phyloP scores from a whole-genome alignment of 1,140 invertebrate species.

The Drosophila sproati region DNA sequence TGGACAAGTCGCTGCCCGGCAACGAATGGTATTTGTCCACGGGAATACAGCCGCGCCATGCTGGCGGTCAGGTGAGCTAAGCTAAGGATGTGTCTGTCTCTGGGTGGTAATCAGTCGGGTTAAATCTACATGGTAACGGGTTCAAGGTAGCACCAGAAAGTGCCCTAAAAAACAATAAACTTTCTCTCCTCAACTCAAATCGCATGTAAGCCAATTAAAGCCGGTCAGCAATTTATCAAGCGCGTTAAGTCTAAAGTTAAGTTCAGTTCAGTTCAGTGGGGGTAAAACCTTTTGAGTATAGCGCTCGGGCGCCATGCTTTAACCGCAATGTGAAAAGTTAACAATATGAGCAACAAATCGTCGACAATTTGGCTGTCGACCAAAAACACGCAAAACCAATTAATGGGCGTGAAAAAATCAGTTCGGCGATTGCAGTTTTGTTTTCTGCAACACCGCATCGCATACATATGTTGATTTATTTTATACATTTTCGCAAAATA shows the following conservation, averaged over 20 bases:
- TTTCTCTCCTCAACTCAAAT: slow-evolving; percentile 57
- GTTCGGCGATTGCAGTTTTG: slow-evolving; percentile 66
- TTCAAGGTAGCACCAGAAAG: slow-evolving; percentile 45
- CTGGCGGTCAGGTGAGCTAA: slow-evolving; percentile 68
- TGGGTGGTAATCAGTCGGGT: slow-evolving; percentile 53
- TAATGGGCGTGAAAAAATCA: slow-evolving; percentile 81
- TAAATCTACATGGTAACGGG: slow-evolving; percentile 6
- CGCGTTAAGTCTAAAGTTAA: slow-evolving; percentile 20
- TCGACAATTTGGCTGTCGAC: slow-evolving; percentile 78
- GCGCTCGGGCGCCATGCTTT: slow-evolving; percentile 51
- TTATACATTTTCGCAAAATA: slow-evolving; percentile 62
- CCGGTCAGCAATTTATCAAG: slow-evolving; percentile 48
- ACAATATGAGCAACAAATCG: slow-evolving; percentile 65
- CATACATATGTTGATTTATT: slow-evolving; percentile 75
- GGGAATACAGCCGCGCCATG: slow-evolving; percentile 73
- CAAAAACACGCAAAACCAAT: slow-evolving; percentile 81
- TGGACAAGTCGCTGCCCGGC: slow-evolving; percentile 63
- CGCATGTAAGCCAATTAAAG: slow-evolving; percentile 58
- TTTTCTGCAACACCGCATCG: slow-evolving; percentile 48
- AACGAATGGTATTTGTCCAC: slow-evolving; percentile 55
- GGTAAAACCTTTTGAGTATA: slow-evolving; percentile 8
- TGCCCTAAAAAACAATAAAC: slow-evolving; percentile 42
- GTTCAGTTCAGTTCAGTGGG: not conserved
- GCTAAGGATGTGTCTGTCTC: slow-evolving; percentile 23
- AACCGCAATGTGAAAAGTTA: slow-evolving; percentile 31